Evolutionary conservation across 92 coral and sea anemone species (phyloP).

Genomic region (Epizoanthus rinbou): DNA sequence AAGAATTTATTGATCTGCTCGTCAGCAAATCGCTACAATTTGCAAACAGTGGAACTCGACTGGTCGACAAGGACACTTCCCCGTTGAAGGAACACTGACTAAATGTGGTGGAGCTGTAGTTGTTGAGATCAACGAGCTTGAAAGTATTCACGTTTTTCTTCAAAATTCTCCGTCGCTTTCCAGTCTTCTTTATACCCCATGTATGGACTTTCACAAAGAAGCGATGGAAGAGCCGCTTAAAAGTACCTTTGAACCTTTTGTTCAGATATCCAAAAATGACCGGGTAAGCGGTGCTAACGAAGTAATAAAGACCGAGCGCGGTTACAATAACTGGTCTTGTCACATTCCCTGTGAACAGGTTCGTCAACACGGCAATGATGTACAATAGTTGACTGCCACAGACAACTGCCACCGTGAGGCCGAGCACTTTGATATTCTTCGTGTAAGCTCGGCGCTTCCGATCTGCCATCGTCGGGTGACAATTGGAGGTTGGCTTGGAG

Average conservation of each 20-base stretch:
- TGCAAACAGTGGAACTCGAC: conserved; percentile 5
- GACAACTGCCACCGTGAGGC: conserved; percentile 47
- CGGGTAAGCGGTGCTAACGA: conserved; percentile 57
- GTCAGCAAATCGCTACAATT: background rate
- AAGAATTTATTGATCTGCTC: conserved; percentile 1
- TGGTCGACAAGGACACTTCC: conserved; percentile 16
- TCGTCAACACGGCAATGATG: conserved; percentile 45
- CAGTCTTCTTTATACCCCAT: conserved; percentile 22
- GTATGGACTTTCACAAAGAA: conserved; percentile 37
- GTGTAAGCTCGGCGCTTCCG: conserved; percentile 64
- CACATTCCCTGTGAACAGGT: conserved; percentile 69
- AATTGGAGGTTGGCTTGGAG: conserved; percentile 19
- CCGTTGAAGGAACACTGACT: conserved; percentile 8
- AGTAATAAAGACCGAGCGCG: conserved; percentile 51
- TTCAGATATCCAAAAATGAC: conserved; percentile 73
- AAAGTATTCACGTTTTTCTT: conserved; percentile 26
- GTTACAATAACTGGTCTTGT: conserved; percentile 48
- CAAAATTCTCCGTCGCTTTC: conserved; percentile 21
- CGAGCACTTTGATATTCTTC: conserved; percentile 75
- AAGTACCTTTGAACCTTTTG: conserved; percentile 60
- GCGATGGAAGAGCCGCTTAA: conserved; percentile 58
- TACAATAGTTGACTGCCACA: conserved; percentile 65
- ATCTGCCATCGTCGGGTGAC: conserved; percentile 63
- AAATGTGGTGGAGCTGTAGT: conserved; percentile 16
- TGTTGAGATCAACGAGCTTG: conserved; percentile 15